These are phyloP conservation scores for Dendrolimus kikuchii DNA, from an alignment of 1,140 invertebrate genomes.

Conservation along the genomic window DNA sequence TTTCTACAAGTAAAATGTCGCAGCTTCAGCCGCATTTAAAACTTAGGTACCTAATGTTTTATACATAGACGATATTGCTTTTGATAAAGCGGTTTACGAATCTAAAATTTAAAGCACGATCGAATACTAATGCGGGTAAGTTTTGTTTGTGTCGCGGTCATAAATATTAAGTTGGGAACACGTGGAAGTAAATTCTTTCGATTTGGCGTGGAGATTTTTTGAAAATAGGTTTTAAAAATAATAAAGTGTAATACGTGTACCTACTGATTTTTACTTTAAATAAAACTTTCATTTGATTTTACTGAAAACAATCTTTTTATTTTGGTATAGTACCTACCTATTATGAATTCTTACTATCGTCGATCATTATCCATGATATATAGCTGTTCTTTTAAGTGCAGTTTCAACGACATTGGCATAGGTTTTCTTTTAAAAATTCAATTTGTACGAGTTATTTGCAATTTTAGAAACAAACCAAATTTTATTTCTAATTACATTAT, in stretches of 20 bases:
- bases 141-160: conserved; percentile 48
- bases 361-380: too few species aligned
- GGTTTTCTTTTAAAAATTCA: too few species aligned
- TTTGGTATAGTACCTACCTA: too few species aligned
- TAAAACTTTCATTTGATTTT: too few species aligned
- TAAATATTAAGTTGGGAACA: conserved; percentile 52
- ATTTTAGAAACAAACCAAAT: too few species aligned
- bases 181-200: conserved; percentile 32
- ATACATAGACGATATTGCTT: conserved; percentile 68
- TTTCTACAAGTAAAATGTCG: conserved; percentile 51
- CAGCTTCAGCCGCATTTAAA: conserved; percentile 49
- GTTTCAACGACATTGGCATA: too few species aligned
- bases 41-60: conserved; percentile 63
- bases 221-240: background rate
- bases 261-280: background rate
- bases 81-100: conserved; percentile 67
- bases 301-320: too few species aligned
- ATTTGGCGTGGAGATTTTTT: conserved; percentile 4
- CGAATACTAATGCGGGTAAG: conserved; percentile 57
- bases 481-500: too few species aligned
- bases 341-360: too few species aligned
- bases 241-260: background rate
- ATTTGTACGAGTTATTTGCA: too few species aligned
- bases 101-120: conserved; percentile 67
- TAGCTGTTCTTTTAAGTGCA: too few species aligned